A percentile compares a stretch with the other conserved stretches of the same genome.
Evolutionary conservation across 2,888 invertebrate species (phyloP).

Genomic region (Julus scandinavius): DNA sequence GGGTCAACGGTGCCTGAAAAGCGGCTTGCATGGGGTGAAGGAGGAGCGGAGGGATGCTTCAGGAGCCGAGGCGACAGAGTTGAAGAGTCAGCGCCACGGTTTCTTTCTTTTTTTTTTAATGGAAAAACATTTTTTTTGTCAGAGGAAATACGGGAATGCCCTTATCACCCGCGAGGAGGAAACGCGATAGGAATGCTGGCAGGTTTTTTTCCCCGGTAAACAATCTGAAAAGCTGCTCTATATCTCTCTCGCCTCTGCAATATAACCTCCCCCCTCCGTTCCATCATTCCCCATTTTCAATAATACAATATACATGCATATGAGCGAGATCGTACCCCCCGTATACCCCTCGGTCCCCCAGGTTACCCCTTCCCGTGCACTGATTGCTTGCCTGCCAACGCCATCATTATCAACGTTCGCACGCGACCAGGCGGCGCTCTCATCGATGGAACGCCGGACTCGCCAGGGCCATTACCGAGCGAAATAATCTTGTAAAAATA

Average conservation of each 20-base stretch:
- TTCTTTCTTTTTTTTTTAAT: background rate
- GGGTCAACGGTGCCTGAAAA: background rate
- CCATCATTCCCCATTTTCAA: constrained; percentile 36
- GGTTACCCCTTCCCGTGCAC: background rate
- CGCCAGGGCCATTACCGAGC: background rate
- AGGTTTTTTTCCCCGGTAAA: constrained; percentile 32
- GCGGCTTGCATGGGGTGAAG: background rate
- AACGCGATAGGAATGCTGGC: constrained; percentile 36
- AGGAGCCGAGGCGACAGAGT: background rate
- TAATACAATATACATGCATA: constrained; percentile 26
- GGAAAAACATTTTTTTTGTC: too few relatives aligned
- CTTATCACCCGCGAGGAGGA: background rate
- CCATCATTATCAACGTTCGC: background rate
- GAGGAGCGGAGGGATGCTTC: background rate
- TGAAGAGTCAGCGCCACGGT: background rate
- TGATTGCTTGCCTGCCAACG: constrained; percentile 24
- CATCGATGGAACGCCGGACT: background rate
- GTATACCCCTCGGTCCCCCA: background rate
- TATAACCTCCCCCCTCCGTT: background rate
- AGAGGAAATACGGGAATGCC: constrained; percentile 11
- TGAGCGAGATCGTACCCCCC: background rate
- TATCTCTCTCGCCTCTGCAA: constrained; percentile 33
- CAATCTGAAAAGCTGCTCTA: constrained; percentile 45
- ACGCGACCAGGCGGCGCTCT: background rate
- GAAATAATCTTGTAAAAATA: background rate